Evolutionary conservation across 2,797 vertebrate genomes (phyloP), one percentile per base, ranked within the genome.

Genomic region (Euphonia xanthogaster): DNA sequence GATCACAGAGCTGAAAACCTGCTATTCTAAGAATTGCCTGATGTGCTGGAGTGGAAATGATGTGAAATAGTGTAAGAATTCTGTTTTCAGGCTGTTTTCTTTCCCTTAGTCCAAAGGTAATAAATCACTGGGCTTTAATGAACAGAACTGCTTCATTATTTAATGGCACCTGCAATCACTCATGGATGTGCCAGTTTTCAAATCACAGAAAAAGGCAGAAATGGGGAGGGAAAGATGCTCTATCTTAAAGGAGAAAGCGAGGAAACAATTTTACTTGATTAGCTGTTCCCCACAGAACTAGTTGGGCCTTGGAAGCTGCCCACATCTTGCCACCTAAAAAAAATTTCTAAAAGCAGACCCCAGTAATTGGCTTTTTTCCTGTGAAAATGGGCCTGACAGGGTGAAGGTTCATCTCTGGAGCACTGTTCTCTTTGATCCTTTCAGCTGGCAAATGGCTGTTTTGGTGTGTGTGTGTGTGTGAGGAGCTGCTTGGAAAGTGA

Each of bases 51-150:
- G 54, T 83, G 58, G 50, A 91, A 95, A 83, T 87, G 71, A 90
- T 84, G 62, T 92, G 76, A 63, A 88, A 92, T 82, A 75, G 80
- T 86, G 77, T 76, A 90, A 93, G 85, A 92, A 86, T 60, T 82
- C 76, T 87, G 35, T 68, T 73, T 68, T 53, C 45, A 53, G 72
- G 14, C 80, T 95, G 73, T 42, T 96, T 92, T 67, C 77, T 87
- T 94, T 79, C 50, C 30, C 45, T 81, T 70, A 63, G 67, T 47
- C 58, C 21, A 37, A 60, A 42, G n/a, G 77, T 81, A 94, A 95
- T 96, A 90, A 97, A 96, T 96, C 95, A 95, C 73, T 75, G 51
- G 30, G 82, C 77, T n/a, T 74, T 79, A 78, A 77, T 79, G 92
- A 94, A 91, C 80, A 91, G 85, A 72, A n/a, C 51, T 83, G 18